Base-by-base conservation (phyloP, 2,113 vertebrate genomes). In the Elephantulus edwardii region DNA sequence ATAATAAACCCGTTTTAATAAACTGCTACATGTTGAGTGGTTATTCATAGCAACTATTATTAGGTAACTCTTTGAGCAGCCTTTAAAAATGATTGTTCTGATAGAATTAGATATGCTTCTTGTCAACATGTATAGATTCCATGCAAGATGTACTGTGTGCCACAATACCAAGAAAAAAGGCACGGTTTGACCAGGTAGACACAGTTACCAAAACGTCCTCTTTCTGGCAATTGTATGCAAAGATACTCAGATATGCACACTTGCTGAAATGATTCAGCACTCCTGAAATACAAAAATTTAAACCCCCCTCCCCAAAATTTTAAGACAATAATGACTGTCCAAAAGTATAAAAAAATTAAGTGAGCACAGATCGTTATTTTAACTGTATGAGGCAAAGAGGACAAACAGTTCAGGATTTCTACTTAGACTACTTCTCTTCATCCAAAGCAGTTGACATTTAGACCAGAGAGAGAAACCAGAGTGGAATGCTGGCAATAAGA, bases 231-330 rank as follows among this genome's bases (percentile, higher is more conserved):
- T 60, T 89, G 68, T 60, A 28, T 87, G 11, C 20, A 56, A 52
- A 46, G 58, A 71, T 84, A 87, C 48, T 71, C 79, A 88, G n/a
- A 44, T 56, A 6, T 26, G 66, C 58, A 26, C 10, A 56, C 70
- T 52, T 81, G 56, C 26, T 48, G 8, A 84, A 93, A 90, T 82
- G 50, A 93, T 87, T 35, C 6, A 76, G 68, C 74, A 14, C 52
- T 52, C 89, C 87, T 84, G 75, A 93, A 76, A 88, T 88, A 81
- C 13, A 83, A 92, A 92, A 78, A 42, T 30, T 44, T 62, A 78
- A 91, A 88, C 54, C 38, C 60, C 58, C n/a, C n/a, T n/a, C n/a
- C n/a, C n/a, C n/a, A 33, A 83, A 19, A 78, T 78, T 86, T 66
- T 74, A 86, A 93, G 62, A 88, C 3, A 74, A 56, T 58, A 87